Percentiles rank a stretch among this genome's conserved stretches.
phyloP scores from a whole-genome alignment of 2,797 vertebrate species.

The Bovichtus diacanthus region DNA sequence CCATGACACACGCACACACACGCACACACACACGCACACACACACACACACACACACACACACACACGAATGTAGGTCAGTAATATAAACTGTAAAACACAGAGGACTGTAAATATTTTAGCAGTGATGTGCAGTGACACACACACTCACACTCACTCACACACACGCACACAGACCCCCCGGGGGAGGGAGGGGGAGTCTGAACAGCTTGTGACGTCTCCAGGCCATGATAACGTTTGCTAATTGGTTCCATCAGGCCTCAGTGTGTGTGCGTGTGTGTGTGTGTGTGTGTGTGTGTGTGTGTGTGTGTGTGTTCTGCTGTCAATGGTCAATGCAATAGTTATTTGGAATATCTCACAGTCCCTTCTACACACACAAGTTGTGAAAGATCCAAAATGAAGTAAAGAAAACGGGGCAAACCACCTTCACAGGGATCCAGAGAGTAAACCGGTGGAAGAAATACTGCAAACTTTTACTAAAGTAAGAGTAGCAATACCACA shows the following conservation, averaged over 20 bases:
- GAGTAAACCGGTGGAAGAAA: not conserved
- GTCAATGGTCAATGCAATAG: constrained; percentile 19
- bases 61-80: constrained; percentile 73
- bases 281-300: constrained; percentile 28
- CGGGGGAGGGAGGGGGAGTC: constrained; percentile 33
- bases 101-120: constrained; percentile 76
- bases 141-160: constrained; percentile 2
- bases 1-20: constrained; percentile 31
- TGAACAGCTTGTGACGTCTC: constrained; percentile 81
- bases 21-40: constrained; percentile 3
- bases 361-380: not conserved
- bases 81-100: constrained; percentile 72
- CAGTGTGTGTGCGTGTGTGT: constrained; percentile 40
- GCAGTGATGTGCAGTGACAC: constrained; percentile 57
- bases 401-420: not conserved
- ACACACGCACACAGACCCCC: constrained; percentile 41
- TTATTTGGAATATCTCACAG: constrained; percentile 8
- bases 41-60: constrained; percentile 23
- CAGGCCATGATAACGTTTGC: constrained; percentile 78
- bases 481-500: too few relatives aligned
- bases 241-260: constrained; percentile 79
- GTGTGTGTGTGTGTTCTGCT: constrained; percentile 28
- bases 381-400: not conserved
- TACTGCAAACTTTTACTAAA: not conserved
- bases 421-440: not conserved